Percentiles rank a stretch among this genome's conserved stretches.
phyloP scores from a whole-genome alignment of 2,113 vertebrate genomes.

The Scomber colias region DNA sequence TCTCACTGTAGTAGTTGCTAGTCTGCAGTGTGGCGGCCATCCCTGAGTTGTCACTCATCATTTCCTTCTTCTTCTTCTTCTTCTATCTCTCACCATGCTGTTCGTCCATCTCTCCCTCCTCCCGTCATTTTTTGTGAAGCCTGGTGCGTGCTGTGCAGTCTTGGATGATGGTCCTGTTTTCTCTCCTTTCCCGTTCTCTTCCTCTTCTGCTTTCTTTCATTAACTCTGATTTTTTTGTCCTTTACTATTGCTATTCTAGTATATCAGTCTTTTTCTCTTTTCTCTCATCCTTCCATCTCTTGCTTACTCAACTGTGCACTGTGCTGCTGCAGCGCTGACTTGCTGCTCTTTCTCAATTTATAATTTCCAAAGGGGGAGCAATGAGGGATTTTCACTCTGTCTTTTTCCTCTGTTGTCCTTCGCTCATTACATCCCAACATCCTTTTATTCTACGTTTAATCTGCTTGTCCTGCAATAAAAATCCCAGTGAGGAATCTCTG shows the following conservation, averaged over 20 bases:
- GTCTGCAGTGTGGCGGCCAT: conserved; percentile 32
- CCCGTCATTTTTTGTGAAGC: not conserved
- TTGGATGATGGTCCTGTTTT: conserved; percentile 22
- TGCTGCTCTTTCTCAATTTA: conserved; percentile 35
- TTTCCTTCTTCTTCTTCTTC: conserved; percentile 33
- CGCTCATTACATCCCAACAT: conserved; percentile 16
- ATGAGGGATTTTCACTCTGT: not conserved
- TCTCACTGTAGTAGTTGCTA: conserved; percentile 10
- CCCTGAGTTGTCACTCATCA: conserved; percentile 56
- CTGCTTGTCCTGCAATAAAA: not conserved
- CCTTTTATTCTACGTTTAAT: conserved; percentile 24
- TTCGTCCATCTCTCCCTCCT: not conserved
- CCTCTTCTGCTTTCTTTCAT: conserved; percentile 24
- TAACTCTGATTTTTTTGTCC: conserved; percentile 21
- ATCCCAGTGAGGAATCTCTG: not conserved
- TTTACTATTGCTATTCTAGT: conserved; percentile 8
- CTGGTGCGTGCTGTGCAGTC: conserved; percentile 30
- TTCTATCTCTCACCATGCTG: conserved; percentile 27
- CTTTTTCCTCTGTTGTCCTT: not conserved
- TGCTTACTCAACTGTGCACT: conserved; percentile 40
- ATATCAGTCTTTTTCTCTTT: not conserved
- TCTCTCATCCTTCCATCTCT: conserved; percentile 43
- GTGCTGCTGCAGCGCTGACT: conserved; percentile 36
- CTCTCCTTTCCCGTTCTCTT: conserved; percentile 19
- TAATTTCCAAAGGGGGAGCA: too few species aligned